phyloP scores from a whole-genome alignment of 2,113 vertebrate species.

The Podarcis cretensis region DNA sequence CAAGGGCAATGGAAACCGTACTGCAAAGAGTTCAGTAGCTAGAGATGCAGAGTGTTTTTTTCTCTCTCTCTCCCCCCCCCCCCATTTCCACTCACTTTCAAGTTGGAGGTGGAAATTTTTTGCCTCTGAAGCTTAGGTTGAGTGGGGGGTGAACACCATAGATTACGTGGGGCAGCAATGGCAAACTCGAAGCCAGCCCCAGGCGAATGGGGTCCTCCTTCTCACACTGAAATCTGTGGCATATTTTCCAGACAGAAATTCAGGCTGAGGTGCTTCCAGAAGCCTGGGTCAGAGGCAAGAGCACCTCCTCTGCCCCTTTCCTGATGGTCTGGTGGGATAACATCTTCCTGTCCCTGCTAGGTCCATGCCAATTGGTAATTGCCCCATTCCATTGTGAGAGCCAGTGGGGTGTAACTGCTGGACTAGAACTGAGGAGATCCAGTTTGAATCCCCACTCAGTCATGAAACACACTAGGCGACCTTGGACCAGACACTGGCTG shows the following conservation, averaged over 20 bases:
- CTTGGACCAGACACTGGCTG: background rate
- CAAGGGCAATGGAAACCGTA: too few species aligned
- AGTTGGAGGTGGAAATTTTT: too few species aligned
- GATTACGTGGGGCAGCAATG: background rate
- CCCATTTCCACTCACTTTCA: background rate
- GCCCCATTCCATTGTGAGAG: background rate
- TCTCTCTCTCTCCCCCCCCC: background rate
- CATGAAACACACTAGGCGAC: background rate
- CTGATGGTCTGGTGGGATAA: background rate
- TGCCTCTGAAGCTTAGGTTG: background rate
- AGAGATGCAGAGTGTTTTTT: background rate
- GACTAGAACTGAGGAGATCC: too few species aligned
- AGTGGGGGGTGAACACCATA: background rate
- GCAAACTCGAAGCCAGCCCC: background rate
- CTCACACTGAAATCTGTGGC: background rate
- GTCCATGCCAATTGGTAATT: background rate
- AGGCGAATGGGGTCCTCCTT: background rate
- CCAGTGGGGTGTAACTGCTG: background rate
- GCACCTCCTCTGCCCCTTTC: background rate
- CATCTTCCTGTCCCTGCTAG: background rate
- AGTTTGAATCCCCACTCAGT: background rate
- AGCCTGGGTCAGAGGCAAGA: background rate
- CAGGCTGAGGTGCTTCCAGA: background rate
- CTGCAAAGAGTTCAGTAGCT: background rate
- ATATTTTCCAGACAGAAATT: background rate